These are phyloP conservation scores for Maniola jurtina DNA, from an alignment of 1,140 invertebrate species.

Conservation along the genomic window DNA sequence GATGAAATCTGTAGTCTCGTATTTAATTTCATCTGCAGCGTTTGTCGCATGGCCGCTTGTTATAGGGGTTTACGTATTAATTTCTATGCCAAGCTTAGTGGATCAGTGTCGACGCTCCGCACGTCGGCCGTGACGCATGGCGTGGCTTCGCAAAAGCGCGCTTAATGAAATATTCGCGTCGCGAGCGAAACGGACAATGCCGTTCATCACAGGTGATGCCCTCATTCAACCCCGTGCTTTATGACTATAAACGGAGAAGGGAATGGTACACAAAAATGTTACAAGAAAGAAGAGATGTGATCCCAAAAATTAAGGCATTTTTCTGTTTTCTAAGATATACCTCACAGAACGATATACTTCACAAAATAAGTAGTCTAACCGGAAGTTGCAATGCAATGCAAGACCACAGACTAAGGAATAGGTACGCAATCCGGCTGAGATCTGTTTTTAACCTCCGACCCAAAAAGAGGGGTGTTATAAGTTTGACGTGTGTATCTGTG, in stretches of 20 bases:
- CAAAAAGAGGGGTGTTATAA: too few species aligned
- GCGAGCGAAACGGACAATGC: constrained; percentile 61
- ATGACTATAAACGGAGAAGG: neutral
- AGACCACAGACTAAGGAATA: too few species aligned
- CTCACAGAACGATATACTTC: too few species aligned
- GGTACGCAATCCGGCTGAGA: too few species aligned
- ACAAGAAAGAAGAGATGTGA: too few species aligned
- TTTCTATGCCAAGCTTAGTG: constrained; percentile 68
- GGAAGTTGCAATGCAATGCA: too few species aligned
- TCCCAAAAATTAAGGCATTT: too few species aligned
- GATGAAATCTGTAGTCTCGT: constrained; percentile 9
- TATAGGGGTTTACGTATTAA: constrained; percentile 58
- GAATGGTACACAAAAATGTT: too few species aligned
- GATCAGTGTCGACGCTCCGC: constrained; percentile 57
- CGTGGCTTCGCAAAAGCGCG: constrained; percentile 52
- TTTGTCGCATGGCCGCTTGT: constrained; percentile 46
- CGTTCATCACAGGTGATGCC: constrained; percentile 66
- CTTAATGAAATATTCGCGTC: constrained; percentile 75
- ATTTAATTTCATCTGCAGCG: constrained; percentile 22
- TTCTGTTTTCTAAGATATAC: too few species aligned
- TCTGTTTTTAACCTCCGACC: too few species aligned
- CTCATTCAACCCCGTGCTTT: constrained; percentile 37
- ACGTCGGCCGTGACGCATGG: constrained; percentile 37
- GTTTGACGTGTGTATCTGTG: too few species aligned
- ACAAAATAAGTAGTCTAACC: too few species aligned